phyloP scores from a whole-genome alignment of 2,113 vertebrate genomes.

The Monopterus albus region DNA sequence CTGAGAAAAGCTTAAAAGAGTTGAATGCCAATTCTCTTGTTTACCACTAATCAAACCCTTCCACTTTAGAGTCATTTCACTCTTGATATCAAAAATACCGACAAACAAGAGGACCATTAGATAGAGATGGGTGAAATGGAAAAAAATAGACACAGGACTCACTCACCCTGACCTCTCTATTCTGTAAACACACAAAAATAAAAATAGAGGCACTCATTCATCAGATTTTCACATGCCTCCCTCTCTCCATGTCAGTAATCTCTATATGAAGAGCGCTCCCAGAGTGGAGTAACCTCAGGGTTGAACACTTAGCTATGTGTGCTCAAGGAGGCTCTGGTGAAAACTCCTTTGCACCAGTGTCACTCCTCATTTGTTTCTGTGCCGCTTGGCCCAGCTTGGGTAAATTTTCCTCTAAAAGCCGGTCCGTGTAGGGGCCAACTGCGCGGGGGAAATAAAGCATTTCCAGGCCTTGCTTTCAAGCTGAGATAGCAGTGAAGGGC shows the following conservation, averaged over 20 bases:
- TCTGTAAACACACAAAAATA: constrained; percentile 48
- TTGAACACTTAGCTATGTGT: constrained; percentile 72
- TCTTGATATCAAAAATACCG: not conserved
- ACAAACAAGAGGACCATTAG: constrained; percentile 7
- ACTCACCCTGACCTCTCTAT: constrained; percentile 45
- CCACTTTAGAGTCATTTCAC: not conserved
- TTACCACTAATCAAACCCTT: not conserved
- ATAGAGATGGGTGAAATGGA: not conserved
- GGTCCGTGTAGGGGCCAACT: constrained; percentile 59
- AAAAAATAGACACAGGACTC: constrained; percentile 17
- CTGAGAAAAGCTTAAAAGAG: not conserved
- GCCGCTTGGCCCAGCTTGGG: constrained; percentile 70
- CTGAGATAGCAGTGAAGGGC: constrained; percentile 51
- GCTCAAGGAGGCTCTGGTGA: constrained; percentile 65
- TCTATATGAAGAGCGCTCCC: constrained; percentile 44
- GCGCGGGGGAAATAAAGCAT: constrained; percentile 67
- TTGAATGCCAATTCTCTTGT: constrained; percentile 6
- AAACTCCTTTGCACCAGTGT: constrained; percentile 74
- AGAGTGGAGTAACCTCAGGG: constrained; percentile 66
- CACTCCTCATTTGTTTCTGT: constrained; percentile 80
- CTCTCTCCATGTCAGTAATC: constrained; percentile 47
- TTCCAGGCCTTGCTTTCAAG: constrained; percentile 61
- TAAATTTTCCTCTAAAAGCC: constrained; percentile 67
- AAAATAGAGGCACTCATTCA: constrained; percentile 54
- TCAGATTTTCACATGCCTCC: constrained; percentile 39